A percentile compares a stretch with the other conserved stretches of the same genome.
These are phyloP conservation scores for Frankliniella intonsa DNA, from an alignment of 2,888 invertebrate genomes.

Conservation along the genomic window DNA sequence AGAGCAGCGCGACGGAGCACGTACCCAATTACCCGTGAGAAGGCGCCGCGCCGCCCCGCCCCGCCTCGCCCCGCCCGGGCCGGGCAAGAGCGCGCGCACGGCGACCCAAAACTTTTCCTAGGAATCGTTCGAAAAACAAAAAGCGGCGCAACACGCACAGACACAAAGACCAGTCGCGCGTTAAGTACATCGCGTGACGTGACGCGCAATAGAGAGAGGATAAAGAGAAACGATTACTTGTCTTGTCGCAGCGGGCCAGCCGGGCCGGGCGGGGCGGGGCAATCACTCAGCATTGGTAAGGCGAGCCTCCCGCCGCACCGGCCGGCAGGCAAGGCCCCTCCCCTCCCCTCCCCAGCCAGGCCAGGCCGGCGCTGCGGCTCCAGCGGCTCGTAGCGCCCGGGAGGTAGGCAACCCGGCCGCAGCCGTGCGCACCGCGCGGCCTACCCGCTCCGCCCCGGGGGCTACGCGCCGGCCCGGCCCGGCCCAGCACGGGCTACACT, in stretches of 20 bases:
- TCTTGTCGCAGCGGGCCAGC: not conserved
- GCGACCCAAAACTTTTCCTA: no score
- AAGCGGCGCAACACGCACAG: no score
- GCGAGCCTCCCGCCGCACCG: not conserved
- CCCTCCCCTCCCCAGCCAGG: not conserved
- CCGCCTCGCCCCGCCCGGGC: no score
- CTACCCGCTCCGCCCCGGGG: not conserved
- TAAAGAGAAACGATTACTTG: slow-evolving; percentile 23
- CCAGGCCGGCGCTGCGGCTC: not conserved
- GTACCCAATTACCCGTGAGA: no score
- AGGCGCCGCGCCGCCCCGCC: no score
- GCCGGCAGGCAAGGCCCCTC: not conserved
- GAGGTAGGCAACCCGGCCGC: not conserved
- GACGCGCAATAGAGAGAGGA: not conserved
- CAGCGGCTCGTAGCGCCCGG: not conserved
- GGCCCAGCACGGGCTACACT: not conserved
- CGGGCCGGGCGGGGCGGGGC: not conserved
- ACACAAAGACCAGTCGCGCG: no score
- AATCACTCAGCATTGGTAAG: slow-evolving; percentile 18
- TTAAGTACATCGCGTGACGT: not conserved
- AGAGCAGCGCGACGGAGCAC: no score
- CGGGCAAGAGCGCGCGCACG: no score
- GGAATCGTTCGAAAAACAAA: no score
- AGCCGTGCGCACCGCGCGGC: not conserved
- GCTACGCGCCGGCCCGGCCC: not conserved